Base-by-base conservation (phyloP, 2,888 invertebrate species). In the Drosophila affinis region DNA sequence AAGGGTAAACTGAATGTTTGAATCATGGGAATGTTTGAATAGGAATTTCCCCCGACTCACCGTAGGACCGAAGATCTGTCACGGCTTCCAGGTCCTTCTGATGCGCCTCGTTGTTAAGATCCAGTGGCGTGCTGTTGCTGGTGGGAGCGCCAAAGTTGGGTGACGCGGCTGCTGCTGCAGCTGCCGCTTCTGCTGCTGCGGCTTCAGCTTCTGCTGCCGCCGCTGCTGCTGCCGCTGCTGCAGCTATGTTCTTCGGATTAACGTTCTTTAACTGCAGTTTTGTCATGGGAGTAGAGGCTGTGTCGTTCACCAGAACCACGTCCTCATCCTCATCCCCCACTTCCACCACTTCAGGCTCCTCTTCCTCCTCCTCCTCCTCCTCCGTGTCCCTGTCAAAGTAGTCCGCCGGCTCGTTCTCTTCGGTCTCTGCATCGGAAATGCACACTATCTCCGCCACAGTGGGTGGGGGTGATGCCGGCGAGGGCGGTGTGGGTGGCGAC, bases 301-400 rank as follows among this genome's bases (percentile, higher is more conserved):
- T 34, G 5, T 61, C 77, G 46, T 72, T 64, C 10, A 74, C 39
- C 39, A 54, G 39, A 39, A 39, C n/a, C 10, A 18, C 17, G 24
- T 24, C 24, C 4, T 24, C 24, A 4, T 24, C 24, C n/a, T 21
- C 21, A 4, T 54, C 54, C 39, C 18, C 32, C 14, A 55, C 10
- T 55, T 12, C 24, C 17, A 17, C 12, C 12, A 14, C 17, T 10
- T 24, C 27, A 2, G 47, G 14, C 9, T 27, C 18, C 29, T 49
- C 27, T 51, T 9, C 72, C 29, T 90, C 88, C 61, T 18, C 18
- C 18, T 18, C 18, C 18, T 18, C 18, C 18, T 90, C 91, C 62
- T 91, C 90, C 39, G 87, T 83, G 49, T 91, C 90, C n/a, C 75
- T 76, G 39, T 87, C 86, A 9, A 65, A 67, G 24, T 71, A 76